Percentiles rank a stretch among this genome's conserved stretches.
These are phyloP conservation scores for Capromys pilorides DNA, from an alignment of 2,797 vertebrate species.

Conservation along the genomic window DNA sequence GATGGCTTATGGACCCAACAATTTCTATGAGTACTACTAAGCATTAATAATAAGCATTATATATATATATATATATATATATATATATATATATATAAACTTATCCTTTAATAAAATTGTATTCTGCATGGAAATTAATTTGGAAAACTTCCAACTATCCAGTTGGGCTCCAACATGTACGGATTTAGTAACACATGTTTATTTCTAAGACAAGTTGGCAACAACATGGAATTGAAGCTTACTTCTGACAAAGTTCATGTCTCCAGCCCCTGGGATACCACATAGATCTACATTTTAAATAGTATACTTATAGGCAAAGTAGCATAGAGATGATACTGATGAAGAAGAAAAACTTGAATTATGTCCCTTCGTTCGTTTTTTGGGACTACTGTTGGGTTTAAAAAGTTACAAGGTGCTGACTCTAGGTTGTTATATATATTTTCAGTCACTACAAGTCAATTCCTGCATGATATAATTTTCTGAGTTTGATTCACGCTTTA, in stretches of 20 bases:
- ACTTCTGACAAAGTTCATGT: not conserved
- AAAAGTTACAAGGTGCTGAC: too few species aligned
- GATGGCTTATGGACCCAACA: too few species aligned
- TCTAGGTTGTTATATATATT: not conserved
- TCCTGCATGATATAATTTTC: not conserved
- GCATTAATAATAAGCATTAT: not conserved
- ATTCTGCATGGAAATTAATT: not conserved
- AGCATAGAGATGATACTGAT: not conserved
- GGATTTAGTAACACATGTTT: not conserved
- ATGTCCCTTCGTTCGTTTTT: not conserved
- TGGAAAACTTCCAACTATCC: not conserved
- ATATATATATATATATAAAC: not conserved
- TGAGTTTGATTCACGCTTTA: not conserved
- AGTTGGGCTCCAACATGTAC: not conserved
- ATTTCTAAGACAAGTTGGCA: constrained; percentile 11
- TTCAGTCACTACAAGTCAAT: not conserved
- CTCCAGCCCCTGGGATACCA: not conserved
- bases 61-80: not conserved
- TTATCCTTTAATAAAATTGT: not conserved
- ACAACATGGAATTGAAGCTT: not conserved
- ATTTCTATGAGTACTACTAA: constrained; percentile 3
- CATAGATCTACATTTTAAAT: not conserved
- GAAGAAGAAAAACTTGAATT: not conserved
- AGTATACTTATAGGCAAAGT: not conserved
- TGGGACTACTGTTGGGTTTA: constrained; percentile 13